phyloP scores from a whole-genome alignment of 2,888 invertebrate species.

The Pimpla rufipes region DNA sequence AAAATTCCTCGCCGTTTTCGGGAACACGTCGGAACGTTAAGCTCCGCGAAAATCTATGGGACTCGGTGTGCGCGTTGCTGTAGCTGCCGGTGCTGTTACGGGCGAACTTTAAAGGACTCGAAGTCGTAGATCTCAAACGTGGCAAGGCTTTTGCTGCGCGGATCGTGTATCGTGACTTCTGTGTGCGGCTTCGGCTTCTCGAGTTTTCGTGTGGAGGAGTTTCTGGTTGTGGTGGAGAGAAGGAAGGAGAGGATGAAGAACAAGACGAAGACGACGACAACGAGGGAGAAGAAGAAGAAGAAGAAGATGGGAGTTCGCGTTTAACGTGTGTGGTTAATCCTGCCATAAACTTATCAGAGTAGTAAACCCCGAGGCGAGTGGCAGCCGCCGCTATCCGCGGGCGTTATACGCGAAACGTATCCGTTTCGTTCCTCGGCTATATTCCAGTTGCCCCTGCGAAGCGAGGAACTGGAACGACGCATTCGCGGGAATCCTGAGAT shows the following conservation, averaged over 20 bases:
- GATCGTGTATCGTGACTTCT: conserved; percentile 30
- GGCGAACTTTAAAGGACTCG: conserved; percentile 66
- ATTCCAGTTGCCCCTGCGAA: neutral
- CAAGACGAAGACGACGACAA: neutral
- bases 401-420: conserved; percentile 18
- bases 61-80: conserved; percentile 38
- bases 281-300: neutral
- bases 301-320: conserved; percentile 35
- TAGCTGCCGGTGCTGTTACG: conserved; percentile 32
- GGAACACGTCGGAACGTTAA: conserved; percentile 49
- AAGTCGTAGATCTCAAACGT: conserved; percentile 64
- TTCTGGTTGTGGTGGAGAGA: neutral
- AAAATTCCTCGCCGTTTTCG: conserved; percentile 68
- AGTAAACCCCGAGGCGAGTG: conserved; percentile 53
- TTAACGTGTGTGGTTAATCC: conserved; percentile 66
- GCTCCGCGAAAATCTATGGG: conserved; percentile 64
- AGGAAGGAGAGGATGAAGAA: neutral
- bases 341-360: conserved; percentile 68
- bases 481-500: neutral
- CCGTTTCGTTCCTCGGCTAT: conserved; percentile 2
- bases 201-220: too few species aligned
- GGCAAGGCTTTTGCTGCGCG: conserved; percentile 48
- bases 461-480: neutral
- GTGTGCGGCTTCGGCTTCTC: conserved; percentile 24
- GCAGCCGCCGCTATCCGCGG: conserved; percentile 21